These are phyloP conservation scores for Eidolon dupreanum DNA, from an alignment of 2,797 vertebrate genomes.

Conservation along the genomic window DNA sequence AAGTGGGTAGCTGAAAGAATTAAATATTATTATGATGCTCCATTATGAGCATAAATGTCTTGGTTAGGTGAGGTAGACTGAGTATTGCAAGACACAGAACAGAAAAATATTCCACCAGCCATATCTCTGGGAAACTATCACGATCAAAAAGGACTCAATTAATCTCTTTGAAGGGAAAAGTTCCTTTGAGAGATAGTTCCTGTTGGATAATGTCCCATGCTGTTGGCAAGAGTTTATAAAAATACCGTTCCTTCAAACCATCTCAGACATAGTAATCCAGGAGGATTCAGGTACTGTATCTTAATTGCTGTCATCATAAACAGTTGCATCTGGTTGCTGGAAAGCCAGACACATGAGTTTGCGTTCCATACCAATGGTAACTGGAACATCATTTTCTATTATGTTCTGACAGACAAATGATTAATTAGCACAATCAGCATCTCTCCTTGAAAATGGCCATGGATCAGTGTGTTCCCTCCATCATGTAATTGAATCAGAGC, in stretches of 20 bases:
- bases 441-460: slow-evolving; percentile 84
- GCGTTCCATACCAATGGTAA: slow-evolving; percentile 69
- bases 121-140: background rate
- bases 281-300: slow-evolving; percentile 22
- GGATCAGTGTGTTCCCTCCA: slow-evolving; percentile 75
- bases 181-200: slow-evolving; percentile 52
- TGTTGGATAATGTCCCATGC: slow-evolving; percentile 42
- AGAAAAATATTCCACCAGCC: background rate
- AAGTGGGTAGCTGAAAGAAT: slow-evolving; percentile 17
- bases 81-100: background rate
- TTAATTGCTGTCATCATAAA: slow-evolving; percentile 61
- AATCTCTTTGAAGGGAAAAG: slow-evolving; percentile 53
- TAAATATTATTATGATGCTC: background rate
- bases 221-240: slow-evolving; percentile 50
- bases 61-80: background rate
- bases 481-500: slow-evolving; percentile 83
- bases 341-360: slow-evolving; percentile 62
- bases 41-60: background rate
- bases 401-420: slow-evolving; percentile 81
- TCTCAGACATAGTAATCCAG: background rate
- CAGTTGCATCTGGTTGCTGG: slow-evolving; percentile 54
- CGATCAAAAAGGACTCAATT: slow-evolving; percentile 60
- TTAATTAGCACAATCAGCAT: slow-evolving; percentile 81
- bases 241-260: background rate
- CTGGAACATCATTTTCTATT: slow-evolving; percentile 79